Evolutionary conservation across 2,797 vertebrate species (phyloP).

Genomic region (Carapus acus): DNA sequence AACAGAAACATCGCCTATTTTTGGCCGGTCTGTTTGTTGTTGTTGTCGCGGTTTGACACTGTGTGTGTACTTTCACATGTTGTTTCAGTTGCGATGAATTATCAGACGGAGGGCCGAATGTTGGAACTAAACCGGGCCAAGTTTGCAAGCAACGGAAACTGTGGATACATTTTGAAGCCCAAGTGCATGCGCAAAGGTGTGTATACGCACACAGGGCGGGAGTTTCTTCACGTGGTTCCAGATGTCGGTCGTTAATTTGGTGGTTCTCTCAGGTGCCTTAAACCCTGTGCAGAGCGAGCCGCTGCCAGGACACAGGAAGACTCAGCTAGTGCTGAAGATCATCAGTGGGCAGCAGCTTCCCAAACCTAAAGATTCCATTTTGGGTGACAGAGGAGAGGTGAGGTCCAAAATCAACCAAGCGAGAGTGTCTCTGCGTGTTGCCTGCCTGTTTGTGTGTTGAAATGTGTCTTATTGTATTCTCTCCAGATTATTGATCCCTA

Average conservation of each 20-base stretch:
- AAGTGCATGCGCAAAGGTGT: slow-evolving; percentile 88
- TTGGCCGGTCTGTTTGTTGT: neutral
- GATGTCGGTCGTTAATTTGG: neutral
- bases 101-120: slow-evolving; percentile 92
- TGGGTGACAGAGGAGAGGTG: slow-evolving; percentile 96
- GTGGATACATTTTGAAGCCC: slow-evolving; percentile 91
- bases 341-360: slow-evolving; percentile 97
- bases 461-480: neutral
- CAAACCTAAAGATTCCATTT: slow-evolving; percentile 92
- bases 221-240: neutral
- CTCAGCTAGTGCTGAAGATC: slow-evolving; percentile 86
- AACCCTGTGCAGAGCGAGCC: slow-evolving; percentile 87
- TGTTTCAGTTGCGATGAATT: slow-evolving; percentile 86
- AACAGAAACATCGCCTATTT: neutral
- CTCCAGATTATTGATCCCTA: slow-evolving; percentile 96
- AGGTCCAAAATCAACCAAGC: too few relatives aligned
- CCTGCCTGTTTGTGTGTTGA: too few relatives aligned
- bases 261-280: slow-evolving; percentile 76
- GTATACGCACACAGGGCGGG: neutral
- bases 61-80: slow-evolving; percentile 5
- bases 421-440: too few relatives aligned
- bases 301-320: slow-evolving; percentile 82
- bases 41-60: slow-evolving; percentile 7
- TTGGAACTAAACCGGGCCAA: slow-evolving; percentile 90
- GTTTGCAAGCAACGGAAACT: slow-evolving; percentile 88